phyloP scores from a whole-genome alignment of 2,113 vertebrate species.

The Rhadina sibilatrix region DNA sequence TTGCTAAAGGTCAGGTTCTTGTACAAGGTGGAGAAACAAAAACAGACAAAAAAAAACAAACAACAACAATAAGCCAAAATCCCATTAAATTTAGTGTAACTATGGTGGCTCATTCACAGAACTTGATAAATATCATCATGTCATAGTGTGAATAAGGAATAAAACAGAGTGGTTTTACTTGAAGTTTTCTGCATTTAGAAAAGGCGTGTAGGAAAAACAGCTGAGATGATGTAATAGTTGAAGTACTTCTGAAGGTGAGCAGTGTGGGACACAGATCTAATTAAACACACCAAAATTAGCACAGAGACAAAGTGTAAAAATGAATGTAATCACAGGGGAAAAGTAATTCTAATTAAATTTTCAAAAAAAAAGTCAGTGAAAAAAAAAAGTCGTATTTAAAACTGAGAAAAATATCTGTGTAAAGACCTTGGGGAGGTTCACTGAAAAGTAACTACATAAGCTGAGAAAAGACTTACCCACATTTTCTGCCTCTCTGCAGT shows the following conservation, averaged over 20 bases:
- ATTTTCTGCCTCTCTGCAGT: background rate
- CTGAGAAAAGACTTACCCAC: background rate
- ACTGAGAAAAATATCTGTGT: background rate
- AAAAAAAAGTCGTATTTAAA: background rate
- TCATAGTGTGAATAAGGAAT: background rate
- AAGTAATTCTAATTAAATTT: background rate
- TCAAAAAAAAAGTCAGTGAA: background rate
- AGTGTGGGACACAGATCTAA: background rate
- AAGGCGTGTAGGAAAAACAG: background rate
- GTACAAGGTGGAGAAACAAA: background rate
- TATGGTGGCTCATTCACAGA: background rate
- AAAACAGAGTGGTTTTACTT: background rate
- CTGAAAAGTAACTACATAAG: background rate
- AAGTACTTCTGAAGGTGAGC: background rate
- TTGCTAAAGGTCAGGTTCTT: background rate
- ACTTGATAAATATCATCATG: background rate
- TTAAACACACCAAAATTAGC: slow-evolving; percentile 14
- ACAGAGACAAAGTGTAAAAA: background rate
- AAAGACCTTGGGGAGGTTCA: background rate
- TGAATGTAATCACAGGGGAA: background rate
- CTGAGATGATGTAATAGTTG: background rate
- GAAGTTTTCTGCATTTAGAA: background rate
- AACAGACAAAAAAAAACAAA: too few species aligned
- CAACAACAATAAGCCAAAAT: background rate
- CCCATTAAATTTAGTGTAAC: background rate